Conservation (phyloP, 2,888 invertebrate species). For the Eucriotettix oculatus region DNA sequence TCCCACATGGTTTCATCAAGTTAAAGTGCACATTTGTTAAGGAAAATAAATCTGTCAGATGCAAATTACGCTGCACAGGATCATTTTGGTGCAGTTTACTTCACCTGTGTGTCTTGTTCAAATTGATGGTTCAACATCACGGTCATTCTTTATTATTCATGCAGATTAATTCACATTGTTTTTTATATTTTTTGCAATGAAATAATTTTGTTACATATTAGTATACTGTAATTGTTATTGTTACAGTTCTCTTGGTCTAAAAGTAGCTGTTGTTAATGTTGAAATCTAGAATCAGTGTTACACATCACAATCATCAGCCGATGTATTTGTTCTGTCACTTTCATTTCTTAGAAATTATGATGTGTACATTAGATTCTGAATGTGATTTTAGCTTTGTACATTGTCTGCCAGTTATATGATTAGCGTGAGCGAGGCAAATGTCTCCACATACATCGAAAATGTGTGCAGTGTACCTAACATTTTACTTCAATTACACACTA, state of each 20-base stretch:
- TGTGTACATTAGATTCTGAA: not conserved
- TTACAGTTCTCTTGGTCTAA: not conserved
- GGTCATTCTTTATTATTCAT: constrained; percentile 7
- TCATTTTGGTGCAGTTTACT: constrained; percentile 1
- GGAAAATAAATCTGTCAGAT: no score
- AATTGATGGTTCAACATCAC: constrained; percentile 5
- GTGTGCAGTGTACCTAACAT: not conserved
- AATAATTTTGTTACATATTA: not conserved
- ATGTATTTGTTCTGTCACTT: no score
- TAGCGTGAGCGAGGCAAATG: not conserved
- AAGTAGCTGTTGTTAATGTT: no score
- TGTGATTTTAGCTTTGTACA: not conserved
- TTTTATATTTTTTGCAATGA: constrained; percentile 8
- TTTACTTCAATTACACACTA: not conserved
- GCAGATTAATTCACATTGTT: constrained; percentile 7
- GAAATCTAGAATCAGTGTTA: no score
- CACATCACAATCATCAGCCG: no score
- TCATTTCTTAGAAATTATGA: not conserved
- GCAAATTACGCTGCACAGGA: no score
- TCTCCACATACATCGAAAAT: not conserved
- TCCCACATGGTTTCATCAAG: no score
- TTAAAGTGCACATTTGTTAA: no score
- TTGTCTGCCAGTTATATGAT: not conserved
- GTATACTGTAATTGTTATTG: not conserved
- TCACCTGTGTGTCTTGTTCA: constrained; percentile 10